Evolutionary conservation across 2,113 vertebrate species (phyloP).

Genomic region (Stegostoma tigrinum): DNA sequence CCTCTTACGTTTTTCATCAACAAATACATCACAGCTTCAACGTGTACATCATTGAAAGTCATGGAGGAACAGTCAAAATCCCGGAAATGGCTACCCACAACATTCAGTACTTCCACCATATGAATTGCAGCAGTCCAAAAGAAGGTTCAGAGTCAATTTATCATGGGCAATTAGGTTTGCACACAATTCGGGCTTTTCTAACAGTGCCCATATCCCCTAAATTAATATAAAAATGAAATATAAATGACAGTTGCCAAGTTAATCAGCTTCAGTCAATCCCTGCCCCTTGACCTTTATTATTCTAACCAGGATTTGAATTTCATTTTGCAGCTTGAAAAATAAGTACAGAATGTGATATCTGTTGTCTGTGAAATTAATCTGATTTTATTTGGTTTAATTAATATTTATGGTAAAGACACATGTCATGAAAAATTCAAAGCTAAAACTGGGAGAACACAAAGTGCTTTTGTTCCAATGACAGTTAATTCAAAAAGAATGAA

Average conservation of each 20-base stretch:
- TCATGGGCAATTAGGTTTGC: background rate
- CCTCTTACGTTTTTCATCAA: background rate
- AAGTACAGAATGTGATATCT: background rate
- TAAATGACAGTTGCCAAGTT: background rate
- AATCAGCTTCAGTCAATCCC: background rate
- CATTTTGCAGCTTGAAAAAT: background rate
- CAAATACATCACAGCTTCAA: background rate
- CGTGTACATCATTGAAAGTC: background rate
- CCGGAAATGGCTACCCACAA: background rate
- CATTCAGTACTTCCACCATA: too few species aligned
- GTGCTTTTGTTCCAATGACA: background rate
- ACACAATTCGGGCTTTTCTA: background rate
- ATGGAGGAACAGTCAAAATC: background rate
- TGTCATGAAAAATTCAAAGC: slow-evolving; percentile 3
- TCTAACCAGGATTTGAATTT: background rate
- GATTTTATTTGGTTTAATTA: slow-evolving; percentile 22
- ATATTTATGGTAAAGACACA: background rate
- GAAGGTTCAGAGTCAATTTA: background rate
- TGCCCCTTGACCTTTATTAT: background rate
- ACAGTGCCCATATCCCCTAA: background rate
- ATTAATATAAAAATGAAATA: background rate
- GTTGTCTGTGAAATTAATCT: background rate
- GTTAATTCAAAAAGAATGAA: slow-evolving; percentile 14
- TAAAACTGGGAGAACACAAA: background rate
- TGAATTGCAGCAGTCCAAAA: background rate